phyloP scores from a whole-genome alignment of 2,113 vertebrate species.

The Mustela nigripes region DNA sequence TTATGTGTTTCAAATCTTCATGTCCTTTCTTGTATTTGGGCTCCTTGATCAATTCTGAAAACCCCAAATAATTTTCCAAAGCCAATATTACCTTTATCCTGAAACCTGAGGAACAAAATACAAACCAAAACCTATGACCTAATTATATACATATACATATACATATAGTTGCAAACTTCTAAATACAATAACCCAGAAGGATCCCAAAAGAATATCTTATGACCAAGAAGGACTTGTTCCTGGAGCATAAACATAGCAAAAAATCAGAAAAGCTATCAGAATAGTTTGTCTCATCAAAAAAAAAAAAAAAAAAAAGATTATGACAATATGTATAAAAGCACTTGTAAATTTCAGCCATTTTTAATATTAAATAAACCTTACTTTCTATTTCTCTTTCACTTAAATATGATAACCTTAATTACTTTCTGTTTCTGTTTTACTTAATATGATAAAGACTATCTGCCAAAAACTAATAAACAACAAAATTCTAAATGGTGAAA shows the following conservation, averaged over 20 bases:
- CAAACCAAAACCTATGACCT: neutral
- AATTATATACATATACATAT: neutral
- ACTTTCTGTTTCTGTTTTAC: neutral
- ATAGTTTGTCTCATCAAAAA: neutral
- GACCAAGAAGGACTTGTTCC: neutral
- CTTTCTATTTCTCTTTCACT: constrained; percentile 13
- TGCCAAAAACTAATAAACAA: neutral
- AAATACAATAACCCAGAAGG: constrained; percentile 8
- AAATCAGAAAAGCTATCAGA: neutral
- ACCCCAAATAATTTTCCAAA: constrained; percentile 33
- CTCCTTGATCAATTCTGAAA: neutral
- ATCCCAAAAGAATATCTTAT: neutral
- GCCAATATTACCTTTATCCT: neutral
- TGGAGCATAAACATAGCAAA: neutral
- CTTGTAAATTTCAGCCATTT: constrained; percentile 42
- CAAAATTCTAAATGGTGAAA: neutral
- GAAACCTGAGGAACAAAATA: constrained; percentile 10
- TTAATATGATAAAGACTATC: neutral
- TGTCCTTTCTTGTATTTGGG: neutral
- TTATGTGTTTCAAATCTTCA: neutral
- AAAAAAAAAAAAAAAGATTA: neutral
- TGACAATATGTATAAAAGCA: neutral
- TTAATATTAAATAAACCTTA: constrained; percentile 21
- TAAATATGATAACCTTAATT: neutral
- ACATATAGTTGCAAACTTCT: neutral